Percentiles rank a stretch among this genome's conserved stretches.
These are phyloP conservation scores for Crenuchus spilurus DNA, from an alignment of 2,797 vertebrate species.

Conservation along the genomic window DNA sequence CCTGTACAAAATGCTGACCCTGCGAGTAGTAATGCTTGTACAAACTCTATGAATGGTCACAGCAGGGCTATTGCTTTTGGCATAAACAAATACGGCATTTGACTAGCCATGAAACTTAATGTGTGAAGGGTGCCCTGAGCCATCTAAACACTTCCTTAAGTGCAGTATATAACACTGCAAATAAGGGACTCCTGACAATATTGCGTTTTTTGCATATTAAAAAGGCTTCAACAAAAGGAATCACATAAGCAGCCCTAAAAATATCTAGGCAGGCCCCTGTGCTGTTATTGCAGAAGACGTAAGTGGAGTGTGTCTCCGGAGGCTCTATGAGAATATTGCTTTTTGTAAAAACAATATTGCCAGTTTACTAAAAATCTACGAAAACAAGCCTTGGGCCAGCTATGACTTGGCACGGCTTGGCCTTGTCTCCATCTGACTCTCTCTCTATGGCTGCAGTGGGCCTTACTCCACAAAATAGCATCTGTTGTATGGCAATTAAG, in stretches of 20 bases:
- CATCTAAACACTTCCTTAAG: conserved; percentile 63
- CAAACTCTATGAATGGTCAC: conserved; percentile 53
- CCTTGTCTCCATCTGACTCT: conserved; percentile 34
- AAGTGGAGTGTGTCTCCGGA: conserved; percentile 43
- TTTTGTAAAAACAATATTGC: conserved; percentile 54
- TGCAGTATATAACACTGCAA: conserved; percentile 52
- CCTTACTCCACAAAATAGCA: background rate
- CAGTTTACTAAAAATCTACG: conserved; percentile 48
- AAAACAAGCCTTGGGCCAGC: conserved; percentile 50
- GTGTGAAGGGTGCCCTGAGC: conserved; percentile 67
- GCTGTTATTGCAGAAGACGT: conserved; percentile 60
- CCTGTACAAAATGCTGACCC: conserved; percentile 12
- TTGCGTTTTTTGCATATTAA: conserved; percentile 54
- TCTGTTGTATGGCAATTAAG: background rate
- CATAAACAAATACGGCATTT: conserved; percentile 61
- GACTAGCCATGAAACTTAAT: conserved; percentile 72
- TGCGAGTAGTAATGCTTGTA: conserved; percentile 18
- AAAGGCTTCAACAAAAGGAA: conserved; percentile 68
- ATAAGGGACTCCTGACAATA: conserved; percentile 57
- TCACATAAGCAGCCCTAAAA: conserved; percentile 53
- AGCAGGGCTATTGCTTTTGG: conserved; percentile 52
- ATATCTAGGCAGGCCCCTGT: conserved; percentile 27
- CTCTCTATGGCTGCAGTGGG: conserved; percentile 11
- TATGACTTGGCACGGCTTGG: conserved; percentile 28
- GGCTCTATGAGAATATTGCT: conserved; percentile 53